phyloP scores from a whole-genome alignment of 2,113 vertebrate species.

The Antechinus stuartii region DNA sequence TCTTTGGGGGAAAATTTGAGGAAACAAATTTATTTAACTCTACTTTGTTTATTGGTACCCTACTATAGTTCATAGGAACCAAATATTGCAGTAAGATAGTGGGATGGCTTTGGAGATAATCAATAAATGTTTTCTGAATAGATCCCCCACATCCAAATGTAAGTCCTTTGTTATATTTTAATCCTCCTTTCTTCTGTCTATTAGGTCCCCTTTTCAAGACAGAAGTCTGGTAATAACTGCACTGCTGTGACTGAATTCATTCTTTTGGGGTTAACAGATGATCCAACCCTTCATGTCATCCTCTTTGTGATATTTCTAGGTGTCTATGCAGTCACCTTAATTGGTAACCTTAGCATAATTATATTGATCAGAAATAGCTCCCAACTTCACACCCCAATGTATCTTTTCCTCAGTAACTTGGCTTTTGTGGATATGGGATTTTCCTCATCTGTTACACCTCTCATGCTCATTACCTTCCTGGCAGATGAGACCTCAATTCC shows the following conservation, averaged over 20 bases:
- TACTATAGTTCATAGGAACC: background rate
- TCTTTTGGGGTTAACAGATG: conserved; percentile 55
- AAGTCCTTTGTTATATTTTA: background rate
- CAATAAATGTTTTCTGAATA: background rate
- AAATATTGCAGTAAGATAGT: background rate
- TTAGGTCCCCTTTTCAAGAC: background rate
- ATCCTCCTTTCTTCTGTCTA: background rate
- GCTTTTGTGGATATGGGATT: conserved; percentile 51
- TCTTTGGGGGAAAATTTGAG: background rate
- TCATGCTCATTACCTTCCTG: conserved; percentile 57
- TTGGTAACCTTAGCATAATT: conserved; percentile 64
- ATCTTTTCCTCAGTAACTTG: conserved; percentile 54
- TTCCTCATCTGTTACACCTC: conserved; percentile 60
- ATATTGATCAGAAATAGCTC: conserved; percentile 51
- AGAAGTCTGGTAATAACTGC: conserved; percentile 34
- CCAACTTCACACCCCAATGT: conserved; percentile 55
- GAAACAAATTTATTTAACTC: background rate
- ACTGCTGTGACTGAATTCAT: conserved; percentile 43
- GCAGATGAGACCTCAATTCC: conserved; percentile 25
- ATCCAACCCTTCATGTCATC: background rate
- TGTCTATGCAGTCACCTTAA: conserved; percentile 9
- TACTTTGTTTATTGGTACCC: background rate
- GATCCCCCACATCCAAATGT: background rate
- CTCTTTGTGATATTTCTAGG: conserved; percentile 63
- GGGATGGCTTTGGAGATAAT: background rate